phyloP scores from a whole-genome alignment of 2,113 vertebrate species.

The Malaclemys terrapin region DNA sequence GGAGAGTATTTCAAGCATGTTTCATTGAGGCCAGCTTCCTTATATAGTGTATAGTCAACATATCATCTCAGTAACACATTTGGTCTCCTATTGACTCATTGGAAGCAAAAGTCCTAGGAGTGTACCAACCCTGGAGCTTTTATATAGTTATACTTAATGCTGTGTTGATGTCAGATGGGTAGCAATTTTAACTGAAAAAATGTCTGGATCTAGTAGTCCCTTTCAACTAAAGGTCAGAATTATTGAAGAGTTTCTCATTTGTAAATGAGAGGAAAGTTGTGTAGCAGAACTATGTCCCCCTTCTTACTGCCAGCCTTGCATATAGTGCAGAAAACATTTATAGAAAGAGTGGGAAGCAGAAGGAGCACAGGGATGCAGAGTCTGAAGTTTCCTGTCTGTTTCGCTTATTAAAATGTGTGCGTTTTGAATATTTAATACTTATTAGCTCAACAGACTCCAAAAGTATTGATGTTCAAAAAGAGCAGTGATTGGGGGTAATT shows the following conservation, averaged over 20 bases:
- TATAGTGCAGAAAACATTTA: not conserved
- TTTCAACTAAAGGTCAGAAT: not conserved
- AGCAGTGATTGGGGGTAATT: not conserved
- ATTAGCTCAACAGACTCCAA: not conserved
- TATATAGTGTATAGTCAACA: not conserved
- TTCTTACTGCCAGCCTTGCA: not conserved
- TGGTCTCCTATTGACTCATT: not conserved
- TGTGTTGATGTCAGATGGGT: not conserved
- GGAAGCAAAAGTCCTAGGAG: not conserved
- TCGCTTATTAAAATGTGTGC: not conserved
- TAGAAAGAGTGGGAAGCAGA: not conserved
- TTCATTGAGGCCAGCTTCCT: not conserved
- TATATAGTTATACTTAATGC: not conserved
- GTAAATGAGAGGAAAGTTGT: not conserved
- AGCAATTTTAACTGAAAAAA: not conserved
- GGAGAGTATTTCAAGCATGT: not conserved
- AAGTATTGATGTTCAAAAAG: not conserved
- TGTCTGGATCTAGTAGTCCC: not conserved
- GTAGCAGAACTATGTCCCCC: not conserved
- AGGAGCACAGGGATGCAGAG: not conserved
- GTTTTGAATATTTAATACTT: not conserved
- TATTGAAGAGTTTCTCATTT: rapidly evolving
- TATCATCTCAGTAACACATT: not conserved
- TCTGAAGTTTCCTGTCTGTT: not conserved
- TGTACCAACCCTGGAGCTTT: not conserved